Evolutionary conservation across 1,140 invertebrate genomes (phyloP), one percentile per base, ranked within the genome.

Genomic region (Stegodyphus dumicola): DNA sequence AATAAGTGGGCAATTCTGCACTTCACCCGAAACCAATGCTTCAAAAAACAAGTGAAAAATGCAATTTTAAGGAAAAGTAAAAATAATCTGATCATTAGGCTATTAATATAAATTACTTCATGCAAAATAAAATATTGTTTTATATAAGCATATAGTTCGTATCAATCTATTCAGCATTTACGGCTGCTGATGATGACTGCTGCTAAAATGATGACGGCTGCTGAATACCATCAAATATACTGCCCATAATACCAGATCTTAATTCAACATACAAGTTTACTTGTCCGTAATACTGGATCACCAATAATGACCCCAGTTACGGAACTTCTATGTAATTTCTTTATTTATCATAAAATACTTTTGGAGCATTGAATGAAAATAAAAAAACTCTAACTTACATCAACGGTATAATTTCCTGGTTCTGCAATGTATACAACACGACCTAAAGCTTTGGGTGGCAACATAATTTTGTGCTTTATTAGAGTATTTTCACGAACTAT

Each of bases 201-300:
- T 99, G 99, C n/a, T n/a, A n/a, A n/a, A n/a, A n/a, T n/a, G n/a
- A n/a, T 87, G 99, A 90, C 0, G 99, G 99, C 90, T 99, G 95
- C 91, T 99, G 99, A 90, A 99, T 99, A 93, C 98, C 98, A 92
- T 99, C 99, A 92, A 99, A 99, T 92, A 99, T 99, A 90, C 96
- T 98, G 86, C 96, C 96, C 93, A 99, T 95, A 91, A 99, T 99
- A 90, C 99, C 99, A 71, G 98, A 98, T n/a, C 98, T 99, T 49
- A 99, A 92, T 90, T 99, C 98, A 17, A 99, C 98, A 1, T 97
- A 99, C 6, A 99, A 91, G 98, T 91, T 99, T 99, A 33, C 98
- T 98, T 3, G 98, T 99, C 89, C 98, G 93, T 80, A 99, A 92
- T 5, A 99, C 98, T 17, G 99, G 99, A 92, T 99, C 99, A 56